Conservation (phyloP, 1,140 invertebrate genomes). For the Sweltsa coloradensis region DNA sequence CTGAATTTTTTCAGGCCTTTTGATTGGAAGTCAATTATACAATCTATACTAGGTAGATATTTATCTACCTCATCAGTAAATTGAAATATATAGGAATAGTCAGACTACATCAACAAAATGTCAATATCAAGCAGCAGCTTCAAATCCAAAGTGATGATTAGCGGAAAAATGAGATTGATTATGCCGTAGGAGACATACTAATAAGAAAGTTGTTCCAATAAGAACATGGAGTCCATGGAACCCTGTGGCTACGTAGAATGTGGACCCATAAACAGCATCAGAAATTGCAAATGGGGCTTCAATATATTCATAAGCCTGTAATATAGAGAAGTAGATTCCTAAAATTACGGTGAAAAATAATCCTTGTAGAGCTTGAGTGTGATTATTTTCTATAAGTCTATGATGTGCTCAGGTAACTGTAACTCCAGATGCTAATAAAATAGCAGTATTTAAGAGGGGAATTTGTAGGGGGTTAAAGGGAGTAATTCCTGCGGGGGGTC, state of each 20-base stretch:
- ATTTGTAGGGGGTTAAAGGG: conserved; percentile 32
- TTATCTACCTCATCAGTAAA: conserved; percentile 54
- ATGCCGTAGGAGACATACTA: conserved; percentile 38
- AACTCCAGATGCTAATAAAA: conserved; percentile 30
- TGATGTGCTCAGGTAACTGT: conserved; percentile 37
- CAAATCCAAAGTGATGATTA: conserved; percentile 52
- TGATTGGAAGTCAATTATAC: conserved; percentile 57
- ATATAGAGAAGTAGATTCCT: conserved; percentile 38
- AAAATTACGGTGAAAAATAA: conserved; percentile 39
- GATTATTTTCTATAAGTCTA: conserved; percentile 37
- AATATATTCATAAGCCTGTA: conserved; percentile 34
- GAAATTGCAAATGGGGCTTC: conserved; percentile 38
- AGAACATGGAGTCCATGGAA: conserved; percentile 61
- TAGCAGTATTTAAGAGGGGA: conserved; percentile 31
- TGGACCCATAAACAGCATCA: conserved; percentile 48
- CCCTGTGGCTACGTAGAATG: conserved; percentile 57
- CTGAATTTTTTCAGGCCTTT: conserved; percentile 38
- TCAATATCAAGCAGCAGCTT: conserved; percentile 58
- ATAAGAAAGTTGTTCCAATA: conserved; percentile 50
- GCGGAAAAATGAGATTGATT: conserved; percentile 39
- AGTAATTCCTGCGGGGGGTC: conserved; percentile 27
- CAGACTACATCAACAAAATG: conserved; percentile 63
- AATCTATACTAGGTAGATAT: conserved; percentile 50
- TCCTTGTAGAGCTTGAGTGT: conserved; percentile 27
- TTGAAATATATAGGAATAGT: conserved; percentile 51